Evolutionary conservation across 35 echinoderm and acorn worm genomes (phyloP).

Genomic region (Anneissia japonica): DNA sequence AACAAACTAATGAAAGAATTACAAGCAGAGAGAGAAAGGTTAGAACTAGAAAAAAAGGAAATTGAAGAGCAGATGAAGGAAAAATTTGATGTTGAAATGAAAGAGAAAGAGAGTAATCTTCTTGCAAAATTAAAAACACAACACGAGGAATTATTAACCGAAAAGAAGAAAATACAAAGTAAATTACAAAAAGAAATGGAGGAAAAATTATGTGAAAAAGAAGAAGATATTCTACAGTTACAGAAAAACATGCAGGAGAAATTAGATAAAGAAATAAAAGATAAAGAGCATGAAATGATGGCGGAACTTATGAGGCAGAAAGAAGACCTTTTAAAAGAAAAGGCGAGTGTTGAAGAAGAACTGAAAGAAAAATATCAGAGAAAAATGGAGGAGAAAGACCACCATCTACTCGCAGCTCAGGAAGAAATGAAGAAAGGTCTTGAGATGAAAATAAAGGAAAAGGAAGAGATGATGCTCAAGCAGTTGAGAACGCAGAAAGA

Average conservation of each 20-base stretch:
- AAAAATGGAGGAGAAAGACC: conserved; percentile 79
- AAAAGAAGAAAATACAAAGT: conserved; percentile 34
- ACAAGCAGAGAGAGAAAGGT: background rate
- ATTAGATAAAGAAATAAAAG: conserved; percentile 42
- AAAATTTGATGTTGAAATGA: conserved; percentile 3
- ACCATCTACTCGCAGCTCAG: conserved; percentile 50
- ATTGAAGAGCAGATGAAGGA: background rate
- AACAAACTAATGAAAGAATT: background rate
- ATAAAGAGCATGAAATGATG: conserved; percentile 57
- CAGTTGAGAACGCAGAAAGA: conserved; percentile 61
- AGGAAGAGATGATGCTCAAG: conserved; percentile 73
- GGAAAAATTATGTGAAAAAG: conserved; percentile 42
- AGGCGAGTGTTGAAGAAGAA: conserved; percentile 31
- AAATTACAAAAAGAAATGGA: conserved; percentile 48
- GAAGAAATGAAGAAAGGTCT: conserved; percentile 42
- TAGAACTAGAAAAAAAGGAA: background rate
- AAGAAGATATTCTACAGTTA: conserved; percentile 39
- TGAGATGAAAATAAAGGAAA: conserved; percentile 61
- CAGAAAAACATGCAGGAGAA: conserved; percentile 51
- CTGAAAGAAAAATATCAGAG: conserved; percentile 56
- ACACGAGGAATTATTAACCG: background rate
- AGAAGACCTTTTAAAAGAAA: conserved; percentile 58
- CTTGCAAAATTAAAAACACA: conserved; percentile 1
- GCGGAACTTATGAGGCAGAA: conserved; percentile 55
- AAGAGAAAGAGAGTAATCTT: background rate